A percentile compares a stretch with the other conserved stretches of the same genome.
Evolutionary conservation across 2,113 vertebrate genomes (phyloP).

Genomic region (Perca flavescens): DNA sequence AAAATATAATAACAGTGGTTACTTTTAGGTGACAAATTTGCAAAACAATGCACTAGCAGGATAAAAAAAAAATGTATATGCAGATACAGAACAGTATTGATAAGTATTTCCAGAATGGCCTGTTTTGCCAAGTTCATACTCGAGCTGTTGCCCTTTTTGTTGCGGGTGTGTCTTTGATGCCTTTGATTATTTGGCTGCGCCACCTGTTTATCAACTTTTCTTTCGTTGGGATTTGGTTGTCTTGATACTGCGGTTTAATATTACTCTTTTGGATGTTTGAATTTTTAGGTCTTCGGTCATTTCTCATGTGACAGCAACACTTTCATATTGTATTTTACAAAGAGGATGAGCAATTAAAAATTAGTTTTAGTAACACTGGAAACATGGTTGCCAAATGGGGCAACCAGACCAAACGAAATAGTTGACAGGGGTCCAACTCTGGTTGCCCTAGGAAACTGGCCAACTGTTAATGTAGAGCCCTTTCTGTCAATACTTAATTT

Average conservation of each 20-base stretch:
- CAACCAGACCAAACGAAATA: slow-evolving; percentile 19
- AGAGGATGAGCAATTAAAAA: neutral
- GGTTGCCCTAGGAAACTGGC: neutral
- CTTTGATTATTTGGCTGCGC: neutral
- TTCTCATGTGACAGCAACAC: neutral
- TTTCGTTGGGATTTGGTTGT: neutral
- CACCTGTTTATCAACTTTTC: slow-evolving; percentile 19
- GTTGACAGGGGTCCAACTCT: slow-evolving; percentile 28
- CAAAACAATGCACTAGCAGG: neutral
- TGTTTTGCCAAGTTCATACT: slow-evolving; percentile 24
- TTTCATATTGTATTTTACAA: neutral
- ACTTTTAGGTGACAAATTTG: neutral
- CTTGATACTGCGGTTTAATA: neutral
- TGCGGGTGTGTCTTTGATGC: neutral
- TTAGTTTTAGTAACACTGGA: neutral
- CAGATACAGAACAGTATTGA: neutral
- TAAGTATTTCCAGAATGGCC: slow-evolving; percentile 43
- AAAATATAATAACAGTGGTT: neutral
- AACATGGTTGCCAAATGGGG: slow-evolving; percentile 21
- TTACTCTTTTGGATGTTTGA: neutral
- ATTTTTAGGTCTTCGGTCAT: neutral
- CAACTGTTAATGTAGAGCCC: neutral
- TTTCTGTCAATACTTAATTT: neutral
- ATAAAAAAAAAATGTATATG: neutral
- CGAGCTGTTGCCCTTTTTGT: neutral